Conservation (phyloP, 2,888 invertebrate species). For the Papilio gigon region DNA sequence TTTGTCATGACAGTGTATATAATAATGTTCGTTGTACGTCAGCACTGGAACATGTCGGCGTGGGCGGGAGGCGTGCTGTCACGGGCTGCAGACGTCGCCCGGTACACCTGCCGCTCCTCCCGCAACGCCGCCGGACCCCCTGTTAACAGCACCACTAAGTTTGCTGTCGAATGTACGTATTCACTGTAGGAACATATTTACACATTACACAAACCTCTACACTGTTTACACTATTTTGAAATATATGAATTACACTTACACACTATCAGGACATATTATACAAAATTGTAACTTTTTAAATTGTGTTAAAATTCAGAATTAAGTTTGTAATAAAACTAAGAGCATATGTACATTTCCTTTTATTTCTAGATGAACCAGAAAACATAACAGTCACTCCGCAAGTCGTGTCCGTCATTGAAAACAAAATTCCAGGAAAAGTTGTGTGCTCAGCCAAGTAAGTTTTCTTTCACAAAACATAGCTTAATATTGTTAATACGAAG, state of each 20-base stretch:
- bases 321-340: neutral
- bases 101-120: conserved; percentile 92
- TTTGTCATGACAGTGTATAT: too few species aligned
- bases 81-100: conserved; percentile 88
- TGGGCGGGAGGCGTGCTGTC: conserved; percentile 91
- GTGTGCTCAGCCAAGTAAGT: conserved; percentile 73
- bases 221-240: neutral
- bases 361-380: conserved; percentile 85
- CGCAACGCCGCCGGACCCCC: conserved; percentile 89
- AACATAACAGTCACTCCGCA: conserved; percentile 87
- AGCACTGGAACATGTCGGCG: conserved; percentile 93
- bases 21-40: conserved; percentile 31
- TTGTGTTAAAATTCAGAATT: neutral
- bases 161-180: conserved; percentile 94
- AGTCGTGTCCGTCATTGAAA: conserved; percentile 72
- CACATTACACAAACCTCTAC: neutral
- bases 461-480: neutral
- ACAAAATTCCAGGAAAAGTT: conserved; percentile 73
- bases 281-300: neutral
- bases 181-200: neutral
- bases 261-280: neutral
- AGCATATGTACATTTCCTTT: neutral
- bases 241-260: neutral
- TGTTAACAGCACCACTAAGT: conserved; percentile 91
- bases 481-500: too few species aligned